Evolutionary conservation across 2,797 vertebrate species (phyloP).

Genomic region (Mustela erminea): DNA sequence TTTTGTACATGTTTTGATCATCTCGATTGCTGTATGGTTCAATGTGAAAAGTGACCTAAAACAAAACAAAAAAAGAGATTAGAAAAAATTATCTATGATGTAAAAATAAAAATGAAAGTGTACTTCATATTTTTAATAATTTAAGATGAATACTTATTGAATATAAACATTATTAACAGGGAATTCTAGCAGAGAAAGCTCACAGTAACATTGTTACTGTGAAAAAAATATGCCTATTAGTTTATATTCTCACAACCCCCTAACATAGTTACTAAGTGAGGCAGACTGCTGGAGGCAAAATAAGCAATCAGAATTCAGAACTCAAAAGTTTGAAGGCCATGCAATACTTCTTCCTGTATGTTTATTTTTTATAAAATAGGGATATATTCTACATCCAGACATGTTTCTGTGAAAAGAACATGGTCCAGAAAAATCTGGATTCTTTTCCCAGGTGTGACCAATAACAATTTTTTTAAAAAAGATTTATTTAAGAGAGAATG

Average conservation of each 20-base stretch:
- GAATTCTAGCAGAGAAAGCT: conserved; percentile 33
- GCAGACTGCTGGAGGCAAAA: background rate
- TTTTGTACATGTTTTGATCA: conserved; percentile 93
- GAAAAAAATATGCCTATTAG: background rate
- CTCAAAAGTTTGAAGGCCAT: background rate
- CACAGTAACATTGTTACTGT: background rate
- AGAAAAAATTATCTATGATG: conserved; percentile 21
- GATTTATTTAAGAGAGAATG: background rate
- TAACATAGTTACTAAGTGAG: background rate
- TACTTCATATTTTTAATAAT: background rate
- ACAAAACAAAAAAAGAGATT: conserved; percentile 47
- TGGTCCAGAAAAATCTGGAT: conserved; percentile 1
- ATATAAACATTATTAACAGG: background rate
- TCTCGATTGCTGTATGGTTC: conserved; percentile 96
- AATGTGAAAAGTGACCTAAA: conserved; percentile 96
- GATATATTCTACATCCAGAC: background rate
- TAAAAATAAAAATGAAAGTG: conserved; percentile 16
- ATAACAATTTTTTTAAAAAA: background rate
- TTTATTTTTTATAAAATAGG: background rate
- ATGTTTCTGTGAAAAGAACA: background rate
- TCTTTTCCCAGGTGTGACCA: background rate
- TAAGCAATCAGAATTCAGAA: background rate
- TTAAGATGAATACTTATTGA: conserved; percentile 16
- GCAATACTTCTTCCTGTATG: background rate
- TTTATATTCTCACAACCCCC: background rate